Evolutionary conservation across 2,888 invertebrate genomes (phyloP), one percentile per base, ranked within the genome.

Genomic region (Euclidia mi): DNA sequence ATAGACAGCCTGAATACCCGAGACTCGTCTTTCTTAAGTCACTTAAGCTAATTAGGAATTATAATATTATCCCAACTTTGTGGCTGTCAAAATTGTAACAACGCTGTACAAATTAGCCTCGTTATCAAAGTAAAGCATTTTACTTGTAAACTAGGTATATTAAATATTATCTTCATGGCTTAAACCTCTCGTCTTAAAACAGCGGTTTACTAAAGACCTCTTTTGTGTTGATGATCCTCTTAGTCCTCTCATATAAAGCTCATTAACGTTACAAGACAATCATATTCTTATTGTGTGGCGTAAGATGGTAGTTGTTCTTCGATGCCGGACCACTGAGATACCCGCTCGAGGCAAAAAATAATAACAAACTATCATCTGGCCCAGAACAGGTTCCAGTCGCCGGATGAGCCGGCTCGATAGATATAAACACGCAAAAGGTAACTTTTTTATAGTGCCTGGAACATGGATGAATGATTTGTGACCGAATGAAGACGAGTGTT

Each of bases 281-380:
- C 42, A 60, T 56, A 65, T 66, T 56, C 28, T 63, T 51, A 66
- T 69, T 75, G 63, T 57, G 50, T 52, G 61, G 69, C 60, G 74
- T 79, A 76, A 83, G 71, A 63, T 71, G 65, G 79, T 80, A 81
- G 77, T 76, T 53, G 59, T 65, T 71, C 40, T 49, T 55, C 53
- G 59, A 74, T 78, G 74, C 65, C 67, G 77, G 76, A 70, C 73
- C 76, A 74, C 67, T 60, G 66, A 76, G 81, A 78, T 78, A 78
- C 72, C 76, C 76, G 71, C 70, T 75, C 52, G 71, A 71, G 71
- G 73, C 76, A 90, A 91, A 90, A 90, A 89, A 90, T 88, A 91
- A 91, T 87, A 91, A 91, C 88, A 91, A 89, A 88, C 87, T 82
- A 89, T 92, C 86, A 91, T 91, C 87, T 89, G 89, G 70, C 64